These are phyloP conservation scores for Rhodophaea formosa DNA, from an alignment of 2,888 invertebrate genomes.

Conservation along the genomic window DNA sequence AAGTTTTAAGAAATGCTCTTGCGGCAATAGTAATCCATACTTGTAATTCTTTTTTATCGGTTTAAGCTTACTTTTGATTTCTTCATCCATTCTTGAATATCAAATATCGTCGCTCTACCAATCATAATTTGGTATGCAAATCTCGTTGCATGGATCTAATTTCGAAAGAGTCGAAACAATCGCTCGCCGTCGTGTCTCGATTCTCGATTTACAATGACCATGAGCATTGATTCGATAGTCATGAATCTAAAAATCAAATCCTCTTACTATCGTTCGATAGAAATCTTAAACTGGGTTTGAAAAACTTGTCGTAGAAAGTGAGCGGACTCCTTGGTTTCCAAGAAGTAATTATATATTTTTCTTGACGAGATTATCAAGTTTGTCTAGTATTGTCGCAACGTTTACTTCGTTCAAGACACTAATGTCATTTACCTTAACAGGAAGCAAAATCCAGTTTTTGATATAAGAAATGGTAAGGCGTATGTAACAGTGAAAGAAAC, in stretches of 20 bases:
- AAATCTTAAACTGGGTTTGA: slow-evolving; percentile 6
- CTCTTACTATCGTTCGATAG: slow-evolving; percentile 43
- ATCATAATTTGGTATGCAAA: slow-evolving; percentile 18
- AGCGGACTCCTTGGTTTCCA: slow-evolving; percentile 9
- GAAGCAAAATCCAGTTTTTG: not conserved
- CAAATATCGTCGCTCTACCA: not conserved
- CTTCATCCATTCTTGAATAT: no score
- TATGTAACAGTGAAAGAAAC: not conserved
- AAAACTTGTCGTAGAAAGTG: slow-evolving; percentile 18
- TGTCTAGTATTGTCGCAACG: slow-evolving; percentile 4
- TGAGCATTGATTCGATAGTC: slow-evolving; percentile 50
- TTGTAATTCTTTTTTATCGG: no score
- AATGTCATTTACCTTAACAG: slow-evolving; percentile 5
- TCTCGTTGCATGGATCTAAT: slow-evolving; percentile 27
- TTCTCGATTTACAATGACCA: slow-evolving; percentile 36
- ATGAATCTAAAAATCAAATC: slow-evolving; percentile 38
- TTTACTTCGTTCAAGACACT: not conserved
- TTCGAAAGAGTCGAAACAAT: slow-evolving; percentile 33
- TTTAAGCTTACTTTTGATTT: no score
- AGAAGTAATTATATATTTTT: slow-evolving; percentile 11
- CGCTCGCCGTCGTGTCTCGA: slow-evolving; percentile 36
- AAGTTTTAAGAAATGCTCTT: not conserved
- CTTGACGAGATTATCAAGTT: slow-evolving; percentile 4
- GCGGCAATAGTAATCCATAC: not conserved
- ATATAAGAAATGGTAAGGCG: not conserved